A percentile compares a stretch with the other conserved stretches of the same genome.
These are phyloP conservation scores for Pipa parva DNA, from an alignment of 2,113 vertebrate species.

Conservation along the genomic window DNA sequence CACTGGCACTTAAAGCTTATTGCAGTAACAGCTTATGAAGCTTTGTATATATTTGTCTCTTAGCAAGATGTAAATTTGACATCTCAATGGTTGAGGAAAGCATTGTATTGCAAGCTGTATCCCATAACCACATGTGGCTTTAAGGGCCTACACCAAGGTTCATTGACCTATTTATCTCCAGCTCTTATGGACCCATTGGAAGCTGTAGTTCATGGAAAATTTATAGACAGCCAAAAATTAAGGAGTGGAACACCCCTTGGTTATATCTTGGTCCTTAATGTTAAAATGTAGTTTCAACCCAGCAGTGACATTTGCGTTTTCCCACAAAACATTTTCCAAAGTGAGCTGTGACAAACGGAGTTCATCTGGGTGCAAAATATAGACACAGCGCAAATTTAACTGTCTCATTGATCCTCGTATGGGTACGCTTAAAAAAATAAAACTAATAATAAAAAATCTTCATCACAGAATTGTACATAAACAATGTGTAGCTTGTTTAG, in stretches of 20 bases:
- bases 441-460: too few species aligned
- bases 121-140: too few species aligned
- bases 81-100: background rate
- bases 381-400: background rate
- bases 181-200: background rate
- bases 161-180: background rate
- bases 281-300: background rate
- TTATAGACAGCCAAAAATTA: too few species aligned
- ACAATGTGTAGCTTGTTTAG: too few species aligned
- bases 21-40: slow-evolving; percentile 12
- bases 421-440: too few species aligned
- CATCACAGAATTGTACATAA: too few species aligned
- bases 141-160: too few species aligned
- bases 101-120: background rate
- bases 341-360: slow-evolving; percentile 5
- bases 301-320: background rate
- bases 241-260: background rate
- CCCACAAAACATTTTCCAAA: slow-evolving; percentile 26
- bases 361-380: slow-evolving; percentile 1
- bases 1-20: slow-evolving; percentile 22
- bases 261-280: background rate
- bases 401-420: too few species aligned
- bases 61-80: background rate
- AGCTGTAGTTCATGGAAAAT: background rate
- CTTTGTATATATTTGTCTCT: background rate